A percentile compares a stretch with the other conserved stretches of the same genome.
These are phyloP conservation scores for Palythoa caribaeorum DNA, from an alignment of 92 coral and sea anemone species.

Conservation along the genomic window DNA sequence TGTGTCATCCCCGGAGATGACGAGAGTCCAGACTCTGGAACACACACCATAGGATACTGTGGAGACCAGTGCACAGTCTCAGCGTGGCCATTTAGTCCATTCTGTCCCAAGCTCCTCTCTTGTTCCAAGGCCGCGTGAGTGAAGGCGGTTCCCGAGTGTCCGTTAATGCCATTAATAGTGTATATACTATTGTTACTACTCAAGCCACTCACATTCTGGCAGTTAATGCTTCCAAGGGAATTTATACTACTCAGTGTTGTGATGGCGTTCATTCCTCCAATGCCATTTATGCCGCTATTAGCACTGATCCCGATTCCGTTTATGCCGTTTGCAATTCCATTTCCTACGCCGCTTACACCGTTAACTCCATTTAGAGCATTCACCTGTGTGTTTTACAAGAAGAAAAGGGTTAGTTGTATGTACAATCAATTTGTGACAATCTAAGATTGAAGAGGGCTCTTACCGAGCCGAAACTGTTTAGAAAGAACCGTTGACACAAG, in stretches of 20 bases:
- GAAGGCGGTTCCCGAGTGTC: conserved; percentile 78
- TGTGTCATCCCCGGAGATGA: conserved; percentile 77
- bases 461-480: too few relatives aligned
- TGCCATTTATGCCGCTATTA: conserved; percentile 74
- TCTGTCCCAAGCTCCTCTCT: conserved; percentile 72
- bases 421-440: neutral
- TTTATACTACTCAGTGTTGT: conserved; percentile 85
- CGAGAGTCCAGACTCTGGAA: conserved; percentile 89
- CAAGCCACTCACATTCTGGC: conserved; percentile 84
- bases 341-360: conserved; percentile 85
- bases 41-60: conserved; percentile 92
- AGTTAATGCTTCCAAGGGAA: conserved; percentile 79
- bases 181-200: conserved; percentile 86
- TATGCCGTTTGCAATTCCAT: conserved; percentile 89
- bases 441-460: too few relatives aligned
- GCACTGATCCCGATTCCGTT: conserved; percentile 96
- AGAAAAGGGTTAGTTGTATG: neutral
- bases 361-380: conserved; percentile 88
- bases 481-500: too few relatives aligned
- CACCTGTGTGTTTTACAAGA: conserved; percentile 71
- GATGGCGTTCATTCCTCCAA: conserved; percentile 81
- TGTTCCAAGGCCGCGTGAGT: conserved; percentile 81
- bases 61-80: conserved; percentile 97
- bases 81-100: conserved; percentile 71
- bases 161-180: conserved; percentile 87